Base-by-base conservation (phyloP, 2,797 vertebrate species). In the Macroramphosus scolopax region DNA sequence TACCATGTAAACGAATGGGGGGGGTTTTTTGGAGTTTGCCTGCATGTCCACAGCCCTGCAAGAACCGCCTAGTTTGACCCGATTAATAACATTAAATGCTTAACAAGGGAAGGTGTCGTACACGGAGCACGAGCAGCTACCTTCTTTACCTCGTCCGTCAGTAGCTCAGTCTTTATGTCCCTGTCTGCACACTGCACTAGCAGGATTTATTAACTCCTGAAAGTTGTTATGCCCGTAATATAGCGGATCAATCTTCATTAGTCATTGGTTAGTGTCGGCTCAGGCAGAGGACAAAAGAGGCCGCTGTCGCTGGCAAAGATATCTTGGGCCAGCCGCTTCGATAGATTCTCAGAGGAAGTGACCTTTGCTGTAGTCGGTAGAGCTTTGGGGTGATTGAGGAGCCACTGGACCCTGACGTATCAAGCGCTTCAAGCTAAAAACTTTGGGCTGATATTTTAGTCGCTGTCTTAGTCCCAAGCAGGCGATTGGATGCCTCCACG, bases 191-290 rank as follows among this genome's bases (percentile, higher is more conserved):
- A 44, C 43, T 37, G 38, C 33, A 10, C 59, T 30, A 38, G 22
- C 51, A 66, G 53, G 58, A 77, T 81, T 71, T 75, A 74, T 76
- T 69, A 71, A 45, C 70, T 77, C 56, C 62, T 51, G 53, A 49
- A 77, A 75, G 62, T 73, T 70, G 63, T 75, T 76, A 70, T 63
- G 37, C 56, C 56, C 36, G 63, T 73, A 80, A 77, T 72, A 71
- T 42, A 74, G 44, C 30, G 40, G 32, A 81, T 85, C 66, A 57
- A 72, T 82, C 81, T 80, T 85, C 73, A 75, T 81, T 84, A 84
- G 77, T 85, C 70, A 82, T 20, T 74, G 81, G 62, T 77, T 43
- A 51, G 57, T 3, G 26, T 53, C 49, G 59, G 53, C 60, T 77
- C 46, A 48, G 30, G 28, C 50, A 49, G 42, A 47, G n/a, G 66